Conservation (phyloP, 2,888 invertebrate species). For the Coremacera marginata region DNA sequence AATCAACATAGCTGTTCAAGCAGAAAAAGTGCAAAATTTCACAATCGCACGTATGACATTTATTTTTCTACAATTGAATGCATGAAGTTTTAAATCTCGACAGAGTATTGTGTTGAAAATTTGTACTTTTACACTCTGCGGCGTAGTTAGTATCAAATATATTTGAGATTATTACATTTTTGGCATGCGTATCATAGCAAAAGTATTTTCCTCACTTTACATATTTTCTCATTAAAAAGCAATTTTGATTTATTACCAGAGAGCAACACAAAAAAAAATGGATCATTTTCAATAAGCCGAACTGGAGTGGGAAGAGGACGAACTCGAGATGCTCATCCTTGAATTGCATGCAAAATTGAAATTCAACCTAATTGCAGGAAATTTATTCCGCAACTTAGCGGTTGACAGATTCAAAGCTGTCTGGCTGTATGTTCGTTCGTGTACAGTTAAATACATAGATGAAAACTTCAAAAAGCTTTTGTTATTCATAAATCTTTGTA, state of each 20-base stretch:
- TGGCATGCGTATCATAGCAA: no score
- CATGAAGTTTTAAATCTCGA: not conserved
- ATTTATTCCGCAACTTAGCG: constrained; percentile 61
- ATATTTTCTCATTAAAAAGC: constrained; percentile 21
- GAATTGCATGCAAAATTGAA: constrained; percentile 58
- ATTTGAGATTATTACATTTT: no score
- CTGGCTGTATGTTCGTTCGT: constrained; percentile 17
- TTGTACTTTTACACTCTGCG: no score
- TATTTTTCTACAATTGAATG: not conserved
- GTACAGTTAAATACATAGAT: constrained; percentile 6
- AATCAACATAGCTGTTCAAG: constrained; percentile 52
- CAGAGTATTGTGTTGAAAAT: no score
- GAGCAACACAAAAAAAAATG: constrained; percentile 11
- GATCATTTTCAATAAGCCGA: constrained; percentile 35
- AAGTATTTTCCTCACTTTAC: not conserved
- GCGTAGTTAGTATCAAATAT: no score
- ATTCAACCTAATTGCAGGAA: constrained; percentile 66
- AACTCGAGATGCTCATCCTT: constrained; percentile 4
- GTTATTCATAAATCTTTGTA: constrained; percentile 64
- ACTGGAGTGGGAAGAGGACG: not conserved
- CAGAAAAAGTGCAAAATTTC: constrained; percentile 61
- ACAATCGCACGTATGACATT: constrained; percentile 29
- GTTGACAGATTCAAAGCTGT: constrained; percentile 51
- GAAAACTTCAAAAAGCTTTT: constrained; percentile 52
- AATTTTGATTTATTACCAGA: constrained; percentile 40